Evolutionary conservation across 2,113 vertebrate species (phyloP).

Genomic region (Brienomyrus longianalis): DNA sequence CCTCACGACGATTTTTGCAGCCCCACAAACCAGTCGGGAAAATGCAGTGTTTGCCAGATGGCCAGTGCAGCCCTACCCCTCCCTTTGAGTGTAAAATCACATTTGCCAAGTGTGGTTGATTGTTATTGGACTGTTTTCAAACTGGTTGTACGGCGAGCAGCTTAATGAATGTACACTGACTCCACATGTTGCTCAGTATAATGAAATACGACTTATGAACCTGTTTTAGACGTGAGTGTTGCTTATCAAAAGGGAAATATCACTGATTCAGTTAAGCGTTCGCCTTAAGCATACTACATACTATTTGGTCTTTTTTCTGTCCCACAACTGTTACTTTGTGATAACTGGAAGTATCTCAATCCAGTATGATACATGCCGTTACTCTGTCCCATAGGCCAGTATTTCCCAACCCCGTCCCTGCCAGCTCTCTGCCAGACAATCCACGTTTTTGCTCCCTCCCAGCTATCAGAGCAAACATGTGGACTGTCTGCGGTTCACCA

Average conservation of each 20-base stretch:
- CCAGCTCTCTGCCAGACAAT: background rate
- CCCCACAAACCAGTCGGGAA: background rate
- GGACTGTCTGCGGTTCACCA: background rate
- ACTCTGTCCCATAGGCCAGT: background rate
- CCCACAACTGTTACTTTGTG: background rate
- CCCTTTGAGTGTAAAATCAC: background rate
- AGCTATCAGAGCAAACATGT: background rate
- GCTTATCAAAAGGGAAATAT: background rate
- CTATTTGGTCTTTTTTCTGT: background rate
- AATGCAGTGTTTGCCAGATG: background rate
- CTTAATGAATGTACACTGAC: background rate
- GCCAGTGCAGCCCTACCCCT: background rate
- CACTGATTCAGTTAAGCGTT: background rate
- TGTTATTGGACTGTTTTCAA: background rate
- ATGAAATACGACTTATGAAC: background rate
- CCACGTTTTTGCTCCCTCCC: background rate
- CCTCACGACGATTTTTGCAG: background rate
- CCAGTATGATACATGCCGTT: background rate
- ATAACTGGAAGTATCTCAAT: background rate
- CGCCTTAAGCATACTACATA: background rate
- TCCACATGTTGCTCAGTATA: background rate
- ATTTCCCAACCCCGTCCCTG: background rate
- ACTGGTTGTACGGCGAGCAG: background rate
- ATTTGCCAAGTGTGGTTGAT: background rate
- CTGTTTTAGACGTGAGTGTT: background rate